Evolutionary conservation across 2,113 vertebrate genomes (phyloP).

Genomic region (Centrocercus urophasianus): DNA sequence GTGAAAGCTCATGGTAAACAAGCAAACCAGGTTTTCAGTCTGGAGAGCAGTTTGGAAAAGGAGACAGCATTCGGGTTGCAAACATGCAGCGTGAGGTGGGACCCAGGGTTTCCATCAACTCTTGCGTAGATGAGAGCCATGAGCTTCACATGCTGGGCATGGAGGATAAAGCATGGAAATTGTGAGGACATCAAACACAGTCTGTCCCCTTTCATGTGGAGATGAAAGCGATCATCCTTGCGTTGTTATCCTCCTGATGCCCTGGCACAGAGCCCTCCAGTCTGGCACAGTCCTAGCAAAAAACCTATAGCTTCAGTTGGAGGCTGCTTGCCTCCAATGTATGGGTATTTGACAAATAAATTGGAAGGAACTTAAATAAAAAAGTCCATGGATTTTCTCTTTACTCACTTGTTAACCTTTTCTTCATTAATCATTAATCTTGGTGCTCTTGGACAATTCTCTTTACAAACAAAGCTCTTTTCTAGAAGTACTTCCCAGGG

Average conservation of each 20-base stretch:
- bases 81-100: accelerated
- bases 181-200: background rate
- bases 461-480: background rate
- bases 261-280: background rate
- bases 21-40: background rate
- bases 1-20: background rate
- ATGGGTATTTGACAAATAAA: background rate
- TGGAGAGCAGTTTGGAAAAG: background rate
- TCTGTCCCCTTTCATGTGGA: background rate
- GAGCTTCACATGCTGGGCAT: background rate
- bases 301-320: background rate
- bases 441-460: background rate
- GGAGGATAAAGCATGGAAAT: background rate
- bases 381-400: background rate
- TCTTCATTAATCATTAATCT: background rate
- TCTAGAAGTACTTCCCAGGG: background rate
- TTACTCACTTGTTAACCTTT: background rate
- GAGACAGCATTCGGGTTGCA: background rate
- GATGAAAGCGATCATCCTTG: background rate
- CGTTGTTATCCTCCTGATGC: background rate
- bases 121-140: background rate
- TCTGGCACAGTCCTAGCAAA: background rate
- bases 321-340: background rate
- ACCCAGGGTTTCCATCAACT: accelerated
- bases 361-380: background rate